phyloP scores from a whole-genome alignment of 2,113 vertebrate species.

The Proteles cristata region DNA sequence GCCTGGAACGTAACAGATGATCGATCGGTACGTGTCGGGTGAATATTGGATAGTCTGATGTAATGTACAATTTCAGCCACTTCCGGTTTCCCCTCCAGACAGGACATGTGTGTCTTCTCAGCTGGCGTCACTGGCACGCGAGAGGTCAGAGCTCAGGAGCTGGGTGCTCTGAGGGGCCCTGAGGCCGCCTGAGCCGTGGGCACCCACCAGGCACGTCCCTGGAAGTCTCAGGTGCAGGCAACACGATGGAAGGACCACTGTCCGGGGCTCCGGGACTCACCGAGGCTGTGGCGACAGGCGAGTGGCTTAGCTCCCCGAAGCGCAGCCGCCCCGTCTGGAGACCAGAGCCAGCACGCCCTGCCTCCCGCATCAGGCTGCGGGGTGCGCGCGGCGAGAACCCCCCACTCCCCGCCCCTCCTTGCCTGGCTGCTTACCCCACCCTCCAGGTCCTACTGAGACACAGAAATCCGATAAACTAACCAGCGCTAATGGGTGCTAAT shows the following conservation, averaged over 20 bases:
- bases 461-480: slow-evolving; percentile 16
- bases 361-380: neutral
- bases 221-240: neutral
- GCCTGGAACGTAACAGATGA: neutral
- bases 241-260: neutral
- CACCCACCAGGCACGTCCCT: neutral
- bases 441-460: neutral
- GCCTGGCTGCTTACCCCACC: neutral
- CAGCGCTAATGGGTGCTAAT: neutral
- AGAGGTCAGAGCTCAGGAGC: neutral
- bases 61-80: neutral
- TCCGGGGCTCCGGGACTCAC: neutral
- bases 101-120: neutral
- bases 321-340: neutral
- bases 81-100: neutral
- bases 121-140: neutral
- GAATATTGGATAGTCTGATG: neutral
- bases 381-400: neutral
- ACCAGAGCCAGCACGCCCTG: neutral
- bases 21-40: neutral
- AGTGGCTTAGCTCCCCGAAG: neutral
- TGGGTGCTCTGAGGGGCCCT: neutral
- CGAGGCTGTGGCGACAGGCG: neutral
- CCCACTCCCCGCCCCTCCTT: accelerated
- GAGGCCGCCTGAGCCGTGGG: neutral